phyloP scores from a whole-genome alignment of 2,888 invertebrate genomes.

The Acanthosoma haemorrhoidale region DNA sequence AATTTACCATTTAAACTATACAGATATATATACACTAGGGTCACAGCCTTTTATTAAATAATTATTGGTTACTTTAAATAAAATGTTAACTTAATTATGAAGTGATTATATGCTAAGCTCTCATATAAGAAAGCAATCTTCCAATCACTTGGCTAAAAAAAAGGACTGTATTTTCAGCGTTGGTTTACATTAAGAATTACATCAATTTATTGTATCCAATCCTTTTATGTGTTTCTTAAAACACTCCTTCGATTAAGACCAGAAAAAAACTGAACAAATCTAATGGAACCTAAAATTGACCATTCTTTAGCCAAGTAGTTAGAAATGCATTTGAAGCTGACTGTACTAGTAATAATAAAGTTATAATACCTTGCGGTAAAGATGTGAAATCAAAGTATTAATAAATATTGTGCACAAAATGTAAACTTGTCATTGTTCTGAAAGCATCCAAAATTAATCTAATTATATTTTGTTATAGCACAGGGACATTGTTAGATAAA shows the following conservation, averaged over 20 bases:
- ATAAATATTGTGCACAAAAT: conserved; percentile 2
- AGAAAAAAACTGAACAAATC: neutral
- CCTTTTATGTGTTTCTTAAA: no score
- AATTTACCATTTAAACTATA: no score
- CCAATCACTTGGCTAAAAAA: conserved; percentile 8
- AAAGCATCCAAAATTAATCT: conserved; percentile 15
- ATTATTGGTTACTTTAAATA: no score
- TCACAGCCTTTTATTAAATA: no score
- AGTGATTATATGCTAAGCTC: neutral
- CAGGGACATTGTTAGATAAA: no score
- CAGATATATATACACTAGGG: no score
- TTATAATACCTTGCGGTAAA: neutral
- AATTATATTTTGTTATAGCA: no score
- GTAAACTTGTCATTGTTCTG: neutral
- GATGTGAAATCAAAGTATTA: neutral
- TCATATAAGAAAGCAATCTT: neutral
- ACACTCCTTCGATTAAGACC: no score
- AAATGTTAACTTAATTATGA: no score
- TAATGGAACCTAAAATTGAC: neutral
- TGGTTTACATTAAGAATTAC: no score
- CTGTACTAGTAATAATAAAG: neutral
- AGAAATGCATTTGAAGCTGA: conserved; percentile 1
- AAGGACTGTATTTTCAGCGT: no score
- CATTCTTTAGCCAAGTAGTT: neutral
- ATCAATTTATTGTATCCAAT: no score